Evolutionary conservation across 2,888 invertebrate species (phyloP).

Genomic region (Strigamia crassipes): DNA sequence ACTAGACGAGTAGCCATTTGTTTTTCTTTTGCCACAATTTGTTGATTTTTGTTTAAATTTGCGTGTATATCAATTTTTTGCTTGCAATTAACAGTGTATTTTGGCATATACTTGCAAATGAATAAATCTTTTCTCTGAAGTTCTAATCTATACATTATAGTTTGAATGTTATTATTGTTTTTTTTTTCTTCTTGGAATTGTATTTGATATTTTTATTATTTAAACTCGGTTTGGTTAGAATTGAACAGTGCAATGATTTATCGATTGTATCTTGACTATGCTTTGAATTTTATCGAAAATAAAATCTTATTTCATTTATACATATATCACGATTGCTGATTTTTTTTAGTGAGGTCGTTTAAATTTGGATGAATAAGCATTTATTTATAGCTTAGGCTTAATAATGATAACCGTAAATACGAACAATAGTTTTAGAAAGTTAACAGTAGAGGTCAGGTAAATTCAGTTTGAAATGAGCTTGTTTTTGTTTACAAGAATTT

Average conservation of each 20-base stretch:
- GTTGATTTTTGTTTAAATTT: constrained; percentile 14
- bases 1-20: background rate
- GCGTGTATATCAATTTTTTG: background rate
- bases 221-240: background rate
- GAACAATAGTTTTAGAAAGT: too few species aligned
- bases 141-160: background rate
- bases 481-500: too few species aligned
- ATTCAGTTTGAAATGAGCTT: too few species aligned
- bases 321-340: background rate
- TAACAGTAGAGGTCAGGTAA: too few species aligned
- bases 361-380: too few species aligned
- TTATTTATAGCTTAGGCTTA: too few species aligned
- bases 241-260: background rate
- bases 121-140: constrained; percentile 22
- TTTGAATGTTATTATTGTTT: too few species aligned
- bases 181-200: background rate
- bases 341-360: background rate
- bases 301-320: background rate
- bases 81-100: constrained; percentile 20
- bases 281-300: background rate
- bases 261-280: constrained; percentile 7
- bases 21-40: background rate
- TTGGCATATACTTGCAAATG: constrained; percentile 25
- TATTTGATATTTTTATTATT: background rate
- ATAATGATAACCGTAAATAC: too few species aligned